These are phyloP conservation scores for Antheraea yamamai DNA, from an alignment of 2,888 invertebrate species.

Conservation along the genomic window DNA sequence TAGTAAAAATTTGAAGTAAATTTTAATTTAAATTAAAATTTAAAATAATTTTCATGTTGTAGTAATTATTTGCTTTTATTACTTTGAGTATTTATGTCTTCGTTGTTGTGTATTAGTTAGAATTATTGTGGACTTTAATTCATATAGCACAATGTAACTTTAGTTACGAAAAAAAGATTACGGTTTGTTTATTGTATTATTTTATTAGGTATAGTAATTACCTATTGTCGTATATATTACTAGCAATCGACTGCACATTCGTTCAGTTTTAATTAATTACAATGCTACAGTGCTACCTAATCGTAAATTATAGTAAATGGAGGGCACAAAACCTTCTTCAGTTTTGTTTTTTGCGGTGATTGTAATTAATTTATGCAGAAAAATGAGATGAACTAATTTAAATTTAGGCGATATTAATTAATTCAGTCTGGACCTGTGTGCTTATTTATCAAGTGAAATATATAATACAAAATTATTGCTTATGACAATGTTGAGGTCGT, in stretches of 20 bases:
- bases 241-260: too few species aligned
- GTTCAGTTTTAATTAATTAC: too few species aligned
- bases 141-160: background rate
- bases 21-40: too few species aligned
- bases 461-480: background rate
- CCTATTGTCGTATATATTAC: background rate
- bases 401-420: background rate
- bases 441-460: background rate
- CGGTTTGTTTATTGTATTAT: background rate
- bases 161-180: background rate
- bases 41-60: background rate
- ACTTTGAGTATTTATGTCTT: background rate
- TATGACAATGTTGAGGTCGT: background rate
- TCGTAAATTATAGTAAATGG: too few species aligned
- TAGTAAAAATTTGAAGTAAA: background rate
- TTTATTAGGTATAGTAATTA: background rate
- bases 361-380: too few species aligned
- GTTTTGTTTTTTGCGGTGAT: too few species aligned
- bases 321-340: too few species aligned
- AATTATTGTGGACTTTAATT: too few species aligned
- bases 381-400: too few species aligned
- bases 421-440: background rate
- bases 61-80: background rate
- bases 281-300: too few species aligned
- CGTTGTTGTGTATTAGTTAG: background rate